Base-by-base conservation (phyloP, 2,888 invertebrate species). In the Dermolepida albohirtum region DNA sequence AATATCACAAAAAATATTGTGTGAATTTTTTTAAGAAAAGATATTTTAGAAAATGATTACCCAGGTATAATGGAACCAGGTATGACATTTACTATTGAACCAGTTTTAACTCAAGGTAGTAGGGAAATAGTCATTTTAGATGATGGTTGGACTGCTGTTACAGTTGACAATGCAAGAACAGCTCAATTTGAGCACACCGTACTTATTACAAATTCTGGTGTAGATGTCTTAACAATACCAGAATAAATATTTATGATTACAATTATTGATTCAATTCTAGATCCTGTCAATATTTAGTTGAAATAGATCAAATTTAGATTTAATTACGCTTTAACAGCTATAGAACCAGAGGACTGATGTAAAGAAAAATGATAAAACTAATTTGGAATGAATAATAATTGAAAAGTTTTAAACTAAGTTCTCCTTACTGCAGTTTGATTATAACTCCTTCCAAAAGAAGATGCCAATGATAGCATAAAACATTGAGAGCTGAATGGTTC, bases 1-100 rank as follows among this genome's bases (percentile, higher is more conserved):
- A 86, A 85, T 49, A 34, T 47, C 50, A 43, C 43, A 16, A 0
- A 59, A 41, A n/a, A 54, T 14, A 12, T 62, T 49, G 57, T 62
- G 51, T 51, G 40, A 55, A n/a, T n/a, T n/a, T n/a, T 71, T 62
- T 44, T 63, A 29, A 50, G 7, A 11, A 6, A 73, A 70, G 62
- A 69, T 72, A 64, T 82, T 80, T 64, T 78, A 92, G 92, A 84
- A 72, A 92, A 93, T 77, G 78, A 86, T 62, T 85, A 87, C 74
- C 87, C 88, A 0, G 93, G 92, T 0, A 78, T 81, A 55, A 96
- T 97, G 96, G 79, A 87, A 74, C 83, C 92, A 2, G 96, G 96
- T n/a, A 96, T 96, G 94, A 93, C 94, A 0, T 97, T 98, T 78
- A 98, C 97, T 0, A 93, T 98, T 76, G 97, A 98, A 79, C 98